phyloP scores from a whole-genome alignment of 2,888 invertebrate species.

The Drosophila limbata region DNA sequence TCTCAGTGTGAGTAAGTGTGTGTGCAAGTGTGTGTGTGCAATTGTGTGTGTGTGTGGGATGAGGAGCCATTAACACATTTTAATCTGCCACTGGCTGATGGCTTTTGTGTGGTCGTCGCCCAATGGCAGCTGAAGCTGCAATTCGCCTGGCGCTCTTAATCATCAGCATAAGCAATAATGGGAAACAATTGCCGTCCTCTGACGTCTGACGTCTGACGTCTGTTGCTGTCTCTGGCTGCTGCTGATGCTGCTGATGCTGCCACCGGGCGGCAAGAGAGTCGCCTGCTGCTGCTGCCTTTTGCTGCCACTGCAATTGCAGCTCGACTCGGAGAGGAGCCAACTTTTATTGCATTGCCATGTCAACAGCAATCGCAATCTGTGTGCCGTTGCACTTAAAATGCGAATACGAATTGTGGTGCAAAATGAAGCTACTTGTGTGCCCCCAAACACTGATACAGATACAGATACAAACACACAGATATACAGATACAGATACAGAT shows the following conservation, averaged over 20 bases:
- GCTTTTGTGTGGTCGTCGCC: conserved; percentile 69
- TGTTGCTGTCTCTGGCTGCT: conserved; percentile 26
- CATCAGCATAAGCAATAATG: conserved; percentile 80
- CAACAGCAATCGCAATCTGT: conserved; percentile 80
- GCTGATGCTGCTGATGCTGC: conserved; percentile 5
- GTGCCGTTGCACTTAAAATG: conserved; percentile 79
- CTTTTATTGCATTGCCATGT: conserved; percentile 82
- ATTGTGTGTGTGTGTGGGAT: conserved; percentile 7
- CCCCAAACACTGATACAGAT: conserved; percentile 55
- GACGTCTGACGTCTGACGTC: conserved; percentile 34
- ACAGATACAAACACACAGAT: conserved; percentile 27
- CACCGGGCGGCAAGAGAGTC: conserved; percentile 28
- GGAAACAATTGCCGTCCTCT: conserved; percentile 73
- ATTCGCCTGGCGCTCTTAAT: conserved; percentile 69
- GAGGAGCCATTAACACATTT: conserved; percentile 80
- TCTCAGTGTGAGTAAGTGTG: background rate
- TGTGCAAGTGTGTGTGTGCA: background rate
- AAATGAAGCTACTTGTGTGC: conserved; percentile 80
- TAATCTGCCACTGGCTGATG: conserved; percentile 75
- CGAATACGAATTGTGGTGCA: conserved; percentile 74
- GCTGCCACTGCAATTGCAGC: conserved; percentile 68
- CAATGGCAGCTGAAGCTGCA: conserved; percentile 29
- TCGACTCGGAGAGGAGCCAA: conserved; percentile 51
- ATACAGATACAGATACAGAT: conserved; percentile 12
- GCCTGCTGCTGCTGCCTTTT: conserved; percentile 46